Conservation (phyloP, 2,888 invertebrate species). For the Mantis religiosa region DNA sequence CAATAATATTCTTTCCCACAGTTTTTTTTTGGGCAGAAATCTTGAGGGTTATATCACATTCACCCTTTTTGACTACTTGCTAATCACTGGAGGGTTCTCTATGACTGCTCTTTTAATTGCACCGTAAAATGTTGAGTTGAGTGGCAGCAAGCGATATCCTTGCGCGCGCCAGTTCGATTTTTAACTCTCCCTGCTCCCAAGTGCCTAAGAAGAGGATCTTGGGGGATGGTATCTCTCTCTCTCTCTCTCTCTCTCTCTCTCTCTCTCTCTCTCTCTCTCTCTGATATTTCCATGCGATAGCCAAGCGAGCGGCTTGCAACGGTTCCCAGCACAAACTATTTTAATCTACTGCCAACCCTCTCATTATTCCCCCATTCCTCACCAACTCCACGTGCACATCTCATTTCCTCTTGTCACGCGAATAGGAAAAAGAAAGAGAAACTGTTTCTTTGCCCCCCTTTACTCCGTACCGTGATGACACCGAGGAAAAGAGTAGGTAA, state of each 20-base stretch:
- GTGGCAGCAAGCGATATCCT: not conserved
- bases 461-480: not conserved
- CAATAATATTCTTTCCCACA: too few relatives aligned
- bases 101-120: not conserved
- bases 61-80: not conserved
- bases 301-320: not conserved
- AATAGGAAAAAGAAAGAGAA: not conserved
- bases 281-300: not conserved
- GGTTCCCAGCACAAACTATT: constrained; percentile 14
- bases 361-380: constrained; percentile 9
- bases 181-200: not conserved
- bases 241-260: too few relatives aligned
- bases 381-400: constrained; percentile 13
- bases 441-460: not conserved
- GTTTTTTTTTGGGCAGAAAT: not conserved
- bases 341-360: constrained; percentile 19
- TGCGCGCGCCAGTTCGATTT: not conserved
- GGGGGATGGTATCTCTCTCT: too few relatives aligned
- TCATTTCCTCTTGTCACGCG: constrained; percentile 28
- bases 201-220: not conserved
- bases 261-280: not conserved
- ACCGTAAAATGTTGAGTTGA: not conserved
- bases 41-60: not conserved
- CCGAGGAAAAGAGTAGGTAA: not conserved
- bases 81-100: not conserved